phyloP scores from a whole-genome alignment of 2,797 vertebrate genomes.

The Antennarius maculatus region DNA sequence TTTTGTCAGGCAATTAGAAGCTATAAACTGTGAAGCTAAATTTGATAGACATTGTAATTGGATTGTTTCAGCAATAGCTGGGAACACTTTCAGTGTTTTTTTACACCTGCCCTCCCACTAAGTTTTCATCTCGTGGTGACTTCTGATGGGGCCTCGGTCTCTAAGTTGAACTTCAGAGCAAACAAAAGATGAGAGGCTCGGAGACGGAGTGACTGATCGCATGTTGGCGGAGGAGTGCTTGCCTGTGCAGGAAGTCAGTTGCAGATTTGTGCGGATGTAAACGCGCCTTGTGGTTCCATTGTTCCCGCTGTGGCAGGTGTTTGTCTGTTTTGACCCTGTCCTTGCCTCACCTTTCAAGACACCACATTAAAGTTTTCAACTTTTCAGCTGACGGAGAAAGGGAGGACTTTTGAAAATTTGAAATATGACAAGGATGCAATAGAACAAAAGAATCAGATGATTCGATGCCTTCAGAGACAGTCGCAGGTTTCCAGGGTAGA shows the following conservation, averaged over 20 bases:
- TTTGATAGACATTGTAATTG: slow-evolving; percentile 99
- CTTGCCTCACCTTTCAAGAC: slow-evolving; percentile 52
- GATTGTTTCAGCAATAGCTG: slow-evolving; percentile 99
- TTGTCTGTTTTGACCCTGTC: slow-evolving; percentile 62
- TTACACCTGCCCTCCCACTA: slow-evolving; percentile 62
- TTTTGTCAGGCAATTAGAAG: slow-evolving; percentile 99
- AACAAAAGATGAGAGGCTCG: slow-evolving; percentile 66
- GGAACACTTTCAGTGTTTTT: slow-evolving; percentile 84
- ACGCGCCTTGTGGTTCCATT: slow-evolving; percentile 47
- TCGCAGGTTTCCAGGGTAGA: slow-evolving; percentile 1
- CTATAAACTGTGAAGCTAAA: slow-evolving; percentile 99
- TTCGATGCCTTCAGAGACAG: slow-evolving; percentile 30
- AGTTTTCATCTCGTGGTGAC: slow-evolving; percentile 79
- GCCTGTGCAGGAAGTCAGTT: slow-evolving; percentile 56
- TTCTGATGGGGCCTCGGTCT: slow-evolving; percentile 78
- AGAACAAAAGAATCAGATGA: slow-evolving; percentile 34
- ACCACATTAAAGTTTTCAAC: slow-evolving; percentile 54
- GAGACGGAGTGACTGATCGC: slow-evolving; percentile 2
- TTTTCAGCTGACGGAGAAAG: slow-evolving; percentile 56
- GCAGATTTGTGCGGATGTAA: slow-evolving; percentile 51
- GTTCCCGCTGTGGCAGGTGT: slow-evolving; percentile 51
- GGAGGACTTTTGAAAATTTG: slow-evolving; percentile 17
- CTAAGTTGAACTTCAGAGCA: slow-evolving; percentile 74
- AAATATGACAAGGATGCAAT: slow-evolving; percentile 35
- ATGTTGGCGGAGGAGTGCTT: slow-evolving; percentile 32